These are phyloP conservation scores for Eilema depressum DNA, from an alignment of 2,888 invertebrate genomes.

Conservation along the genomic window DNA sequence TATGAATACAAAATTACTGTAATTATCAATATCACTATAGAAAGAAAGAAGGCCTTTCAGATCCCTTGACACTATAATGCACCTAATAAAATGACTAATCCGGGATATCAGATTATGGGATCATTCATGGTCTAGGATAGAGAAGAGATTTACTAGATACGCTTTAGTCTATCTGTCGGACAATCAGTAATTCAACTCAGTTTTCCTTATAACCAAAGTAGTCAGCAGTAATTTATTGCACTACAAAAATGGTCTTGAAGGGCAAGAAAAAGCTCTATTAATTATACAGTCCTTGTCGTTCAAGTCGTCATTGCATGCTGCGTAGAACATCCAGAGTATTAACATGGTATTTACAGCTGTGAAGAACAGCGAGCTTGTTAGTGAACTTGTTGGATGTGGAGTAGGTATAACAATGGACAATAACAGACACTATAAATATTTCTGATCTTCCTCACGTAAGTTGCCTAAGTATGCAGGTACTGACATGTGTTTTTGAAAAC, in stretches of 20 bases:
- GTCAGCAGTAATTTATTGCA: slow-evolving; percentile 28
- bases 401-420: neutral
- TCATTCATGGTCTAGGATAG: too few relatives aligned
- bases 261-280: slow-evolving; percentile 38
- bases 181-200: slow-evolving; percentile 10
- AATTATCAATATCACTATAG: too few relatives aligned
- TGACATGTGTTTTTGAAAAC: too few relatives aligned
- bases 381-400: neutral
- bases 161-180: neutral
- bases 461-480: too few relatives aligned
- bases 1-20: too few relatives aligned
- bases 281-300: slow-evolving; percentile 37
- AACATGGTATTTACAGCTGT: slow-evolving; percentile 4
- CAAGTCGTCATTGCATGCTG: slow-evolving; percentile 38
- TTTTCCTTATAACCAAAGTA: slow-evolving; percentile 26
- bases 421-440: too few relatives aligned
- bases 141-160: too few relatives aligned
- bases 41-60: too few relatives aligned
- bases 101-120: too few relatives aligned
- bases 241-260: slow-evolving; percentile 37
- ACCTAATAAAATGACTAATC: too few relatives aligned
- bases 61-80: too few relatives aligned
- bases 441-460: too few relatives aligned
- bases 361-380: slow-evolving; percentile 7
- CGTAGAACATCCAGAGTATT: slow-evolving; percentile 24